Evolutionary conservation across 64 coral and sea anemone genomes (phyloP).

Genomic region (Hydrozoanthus tunicans): DNA sequence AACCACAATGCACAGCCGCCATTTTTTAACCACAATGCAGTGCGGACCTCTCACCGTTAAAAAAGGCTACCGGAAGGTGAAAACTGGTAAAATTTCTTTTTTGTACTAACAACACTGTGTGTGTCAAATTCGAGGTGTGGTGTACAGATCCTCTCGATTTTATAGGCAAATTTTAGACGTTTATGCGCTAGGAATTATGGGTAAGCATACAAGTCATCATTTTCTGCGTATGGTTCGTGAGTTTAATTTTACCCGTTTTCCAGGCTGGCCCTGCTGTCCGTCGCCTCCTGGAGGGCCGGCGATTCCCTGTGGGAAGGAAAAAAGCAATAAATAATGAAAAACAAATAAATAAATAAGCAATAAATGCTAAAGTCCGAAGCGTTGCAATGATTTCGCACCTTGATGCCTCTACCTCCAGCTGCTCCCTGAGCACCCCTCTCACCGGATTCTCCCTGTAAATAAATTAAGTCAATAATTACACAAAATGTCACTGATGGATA

Average conservation of each 20-base stretch:
- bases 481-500: not conserved
- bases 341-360: not conserved
- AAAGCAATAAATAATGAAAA: not conserved
- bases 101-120: too few relatives aligned
- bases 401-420: not conserved
- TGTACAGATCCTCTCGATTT: too few relatives aligned
- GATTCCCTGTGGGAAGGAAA: not conserved
- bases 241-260: not conserved
- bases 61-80: too few relatives aligned
- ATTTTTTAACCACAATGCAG: too few relatives aligned
- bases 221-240: not conserved
- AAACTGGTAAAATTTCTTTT: too few relatives aligned
- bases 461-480: not conserved
- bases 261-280: slow-evolving; percentile 24
- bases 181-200: too few relatives aligned
- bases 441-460: slow-evolving; percentile 20
- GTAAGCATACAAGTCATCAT: not conserved
- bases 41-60: too few relatives aligned
- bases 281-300: not conserved
- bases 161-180: too few relatives aligned
- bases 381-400: not conserved
- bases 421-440: not conserved
- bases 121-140: too few relatives aligned
- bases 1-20: too few relatives aligned
- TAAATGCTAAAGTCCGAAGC: not conserved